Conservation (phyloP, 2,888 invertebrate species). For the Theretra japonica region DNA sequence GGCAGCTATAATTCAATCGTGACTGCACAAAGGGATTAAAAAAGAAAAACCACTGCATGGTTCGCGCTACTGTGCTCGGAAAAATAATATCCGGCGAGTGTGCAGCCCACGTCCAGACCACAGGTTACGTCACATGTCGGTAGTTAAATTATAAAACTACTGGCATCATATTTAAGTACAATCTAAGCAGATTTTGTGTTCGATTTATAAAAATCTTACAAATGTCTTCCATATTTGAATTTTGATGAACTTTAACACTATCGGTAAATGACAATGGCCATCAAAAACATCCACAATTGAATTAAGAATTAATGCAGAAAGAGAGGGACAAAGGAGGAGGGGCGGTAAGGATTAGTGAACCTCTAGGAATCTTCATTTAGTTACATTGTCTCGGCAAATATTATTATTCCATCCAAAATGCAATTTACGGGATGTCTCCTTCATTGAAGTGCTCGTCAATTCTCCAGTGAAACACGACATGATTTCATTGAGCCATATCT, state of each 20-base stretch:
- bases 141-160: neutral
- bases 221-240: too few relatives aligned
- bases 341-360: too few relatives aligned
- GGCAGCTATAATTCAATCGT: constrained; percentile 18
- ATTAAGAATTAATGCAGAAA: too few relatives aligned
- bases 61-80: constrained; percentile 23
- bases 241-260: too few relatives aligned
- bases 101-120: constrained; percentile 7
- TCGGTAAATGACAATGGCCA: too few relatives aligned
- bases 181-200: neutral
- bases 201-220: neutral
- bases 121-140: constrained; percentile 8
- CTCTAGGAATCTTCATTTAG: too few relatives aligned
- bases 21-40: constrained; percentile 24
- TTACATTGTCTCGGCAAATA: neutral
- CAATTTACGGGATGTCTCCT: neutral
- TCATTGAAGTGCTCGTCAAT: neutral
- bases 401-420: neutral
- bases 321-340: too few relatives aligned
- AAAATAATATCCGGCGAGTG: constrained; percentile 27
- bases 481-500: constrained; percentile 8
- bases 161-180: neutral
- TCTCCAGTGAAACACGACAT: constrained; percentile 6
- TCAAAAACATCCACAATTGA: too few relatives aligned
- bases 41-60: constrained; percentile 17